Evolutionary conservation across 1,140 invertebrate species (phyloP).

Genomic region (Pollicipes pollicipes): DNA sequence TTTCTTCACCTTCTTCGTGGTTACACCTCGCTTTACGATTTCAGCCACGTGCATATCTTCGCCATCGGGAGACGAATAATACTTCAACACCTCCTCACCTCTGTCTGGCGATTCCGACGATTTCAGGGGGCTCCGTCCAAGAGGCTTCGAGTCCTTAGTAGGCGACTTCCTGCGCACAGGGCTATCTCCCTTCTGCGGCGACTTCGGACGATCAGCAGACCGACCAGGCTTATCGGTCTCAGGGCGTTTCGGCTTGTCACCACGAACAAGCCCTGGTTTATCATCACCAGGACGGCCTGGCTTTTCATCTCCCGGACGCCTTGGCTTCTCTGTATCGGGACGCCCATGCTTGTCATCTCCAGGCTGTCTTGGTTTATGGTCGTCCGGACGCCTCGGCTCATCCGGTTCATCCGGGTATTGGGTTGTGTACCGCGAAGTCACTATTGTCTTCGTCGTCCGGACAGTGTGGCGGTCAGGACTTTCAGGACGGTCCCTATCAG

Average conservation of each 20-base stretch:
- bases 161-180: neutral
- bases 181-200: no score
- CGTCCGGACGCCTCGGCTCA: no score
- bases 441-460: neutral
- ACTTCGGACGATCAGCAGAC: no score
- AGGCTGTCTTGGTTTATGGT: neutral
- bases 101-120: neutral
- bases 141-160: neutral
- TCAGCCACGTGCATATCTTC: neutral
- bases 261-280: neutral
- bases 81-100: neutral
- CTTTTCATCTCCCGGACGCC: no score
- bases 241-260: neutral
- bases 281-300: neutral
- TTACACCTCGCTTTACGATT: neutral
- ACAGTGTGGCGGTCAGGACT: neutral
- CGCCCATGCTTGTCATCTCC: neutral
- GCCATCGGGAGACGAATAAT: neutral
- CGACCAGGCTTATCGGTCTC: neutral
- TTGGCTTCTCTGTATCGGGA: neutral
- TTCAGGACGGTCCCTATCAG: neutral
- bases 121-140: neutral
- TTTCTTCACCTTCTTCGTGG: neutral
- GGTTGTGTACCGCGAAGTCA: neutral
- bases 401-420: neutral